Percentiles rank a stretch among this genome's conserved stretches.
These are phyloP conservation scores for Discoglossus pictus DNA, from an alignment of 2,797 vertebrate species.

Conservation along the genomic window DNA sequence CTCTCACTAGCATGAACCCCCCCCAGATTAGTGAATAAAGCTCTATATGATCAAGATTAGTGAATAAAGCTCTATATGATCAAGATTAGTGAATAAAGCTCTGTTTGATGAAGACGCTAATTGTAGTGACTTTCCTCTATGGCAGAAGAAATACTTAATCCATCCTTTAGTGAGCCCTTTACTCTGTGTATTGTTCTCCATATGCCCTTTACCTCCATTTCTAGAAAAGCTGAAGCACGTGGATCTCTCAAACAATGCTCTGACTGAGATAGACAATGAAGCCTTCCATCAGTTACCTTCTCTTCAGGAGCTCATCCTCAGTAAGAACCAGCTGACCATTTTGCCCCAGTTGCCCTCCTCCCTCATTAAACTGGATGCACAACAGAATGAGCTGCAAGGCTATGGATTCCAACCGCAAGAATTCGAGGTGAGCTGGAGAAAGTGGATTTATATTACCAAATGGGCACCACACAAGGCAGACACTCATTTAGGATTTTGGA, in stretches of 20 bases:
- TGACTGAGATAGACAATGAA: constrained; percentile 65
- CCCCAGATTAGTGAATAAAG: too few species aligned
- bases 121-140: neutral
- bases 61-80: neutral
- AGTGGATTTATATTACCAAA: too few species aligned
- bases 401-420: constrained; percentile 64
- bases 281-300: constrained; percentile 67
- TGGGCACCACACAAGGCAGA: too few species aligned
- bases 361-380: constrained; percentile 68
- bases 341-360: constrained; percentile 73
- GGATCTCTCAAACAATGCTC: constrained; percentile 76
- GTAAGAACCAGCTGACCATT: constrained; percentile 67
- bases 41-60: neutral
- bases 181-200: too few species aligned
- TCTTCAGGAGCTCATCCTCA: constrained; percentile 75
- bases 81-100: neutral
- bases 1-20: too few species aligned
- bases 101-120: fast-evolving
- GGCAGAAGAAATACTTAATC: too few species aligned
- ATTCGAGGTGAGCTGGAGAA: constrained; percentile 75
- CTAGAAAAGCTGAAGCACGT: constrained; percentile 75
- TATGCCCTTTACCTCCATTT: constrained; percentile 9
- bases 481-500: too few species aligned
- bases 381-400: constrained; percentile 72
- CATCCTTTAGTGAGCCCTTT: too few species aligned